Conservation (phyloP, 2,888 invertebrate genomes). For the Cheilosia pagana region DNA sequence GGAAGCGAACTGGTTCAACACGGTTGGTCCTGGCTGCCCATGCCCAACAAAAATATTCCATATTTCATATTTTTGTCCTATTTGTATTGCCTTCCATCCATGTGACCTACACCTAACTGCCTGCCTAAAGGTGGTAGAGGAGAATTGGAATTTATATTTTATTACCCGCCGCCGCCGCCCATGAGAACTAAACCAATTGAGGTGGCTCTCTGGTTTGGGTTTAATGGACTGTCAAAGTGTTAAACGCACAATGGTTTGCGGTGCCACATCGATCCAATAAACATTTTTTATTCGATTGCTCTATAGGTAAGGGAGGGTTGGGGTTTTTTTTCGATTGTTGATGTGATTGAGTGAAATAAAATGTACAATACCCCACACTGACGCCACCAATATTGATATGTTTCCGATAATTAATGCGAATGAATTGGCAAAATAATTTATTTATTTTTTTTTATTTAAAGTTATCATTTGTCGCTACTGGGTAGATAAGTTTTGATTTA, state of each 20-base stretch:
- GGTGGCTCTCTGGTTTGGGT: conserved; percentile 4
- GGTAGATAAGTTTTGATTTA: conserved; percentile 55
- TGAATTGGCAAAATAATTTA: conserved; percentile 52
- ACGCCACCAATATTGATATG: conserved; percentile 33
- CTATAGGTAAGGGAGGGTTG: not conserved
- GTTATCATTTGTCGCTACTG: conserved; percentile 8
- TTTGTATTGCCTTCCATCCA: not conserved
- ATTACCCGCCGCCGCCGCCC: not conserved
- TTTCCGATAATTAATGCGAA: conserved; percentile 59
- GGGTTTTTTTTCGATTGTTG: conserved; percentile 33
- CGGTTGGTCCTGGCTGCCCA: not conserved
- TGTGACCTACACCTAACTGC: not conserved
- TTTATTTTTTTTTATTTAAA: conserved; percentile 25
- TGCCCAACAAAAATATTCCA: conserved; percentile 24
- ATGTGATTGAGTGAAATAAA: conserved; percentile 57
- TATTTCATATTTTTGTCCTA: conserved; percentile 13
- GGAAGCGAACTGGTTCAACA: conserved; percentile 28
- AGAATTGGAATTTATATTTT: not conserved
- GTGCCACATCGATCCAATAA: conserved; percentile 24
- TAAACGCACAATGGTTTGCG: conserved; percentile 33
- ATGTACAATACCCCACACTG: conserved; percentile 23
- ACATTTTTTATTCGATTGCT: conserved; percentile 40
- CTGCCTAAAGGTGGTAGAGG: not conserved
- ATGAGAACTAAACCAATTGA: conserved; percentile 15
- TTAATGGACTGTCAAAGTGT: conserved; percentile 54